Conservation (phyloP, 2,113 vertebrate species). For the Marcusenius ussheri region DNA sequence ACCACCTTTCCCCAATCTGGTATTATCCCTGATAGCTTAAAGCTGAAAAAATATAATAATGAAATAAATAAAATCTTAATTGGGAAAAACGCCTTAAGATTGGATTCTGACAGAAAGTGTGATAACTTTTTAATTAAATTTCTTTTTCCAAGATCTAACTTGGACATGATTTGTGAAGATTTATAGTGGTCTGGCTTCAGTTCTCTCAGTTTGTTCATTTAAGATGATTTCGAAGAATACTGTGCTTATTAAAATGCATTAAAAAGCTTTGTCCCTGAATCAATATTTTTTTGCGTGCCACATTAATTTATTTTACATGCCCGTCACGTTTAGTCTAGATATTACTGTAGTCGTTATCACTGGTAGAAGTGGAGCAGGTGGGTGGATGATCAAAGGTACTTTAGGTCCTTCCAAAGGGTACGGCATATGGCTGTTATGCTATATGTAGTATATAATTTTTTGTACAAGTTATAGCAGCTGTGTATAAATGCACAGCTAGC, state of each 20-base stretch:
- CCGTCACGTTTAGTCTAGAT: background rate
- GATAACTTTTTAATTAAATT: constrained; percentile 65
- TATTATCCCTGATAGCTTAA: background rate
- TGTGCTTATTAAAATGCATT: constrained; percentile 52
- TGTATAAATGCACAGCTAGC: background rate
- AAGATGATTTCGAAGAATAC: constrained; percentile 49
- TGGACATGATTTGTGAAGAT: constrained; percentile 24
- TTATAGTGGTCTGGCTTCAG: constrained; percentile 35
- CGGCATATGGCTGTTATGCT: background rate
- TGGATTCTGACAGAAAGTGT: constrained; percentile 54
- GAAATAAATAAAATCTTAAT: constrained; percentile 47
- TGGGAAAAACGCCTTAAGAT: constrained; percentile 47
- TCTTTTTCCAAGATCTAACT: constrained; percentile 50
- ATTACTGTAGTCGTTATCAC: background rate
- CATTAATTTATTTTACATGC: constrained; percentile 12
- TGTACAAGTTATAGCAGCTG: background rate
- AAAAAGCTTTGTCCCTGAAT: constrained; percentile 18
- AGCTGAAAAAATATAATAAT: background rate
- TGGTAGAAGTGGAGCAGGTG: background rate
- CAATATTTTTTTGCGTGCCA: constrained; percentile 14
- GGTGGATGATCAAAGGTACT: background rate
- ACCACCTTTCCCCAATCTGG: background rate
- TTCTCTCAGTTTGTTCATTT: constrained; percentile 51
- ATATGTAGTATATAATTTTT: background rate
- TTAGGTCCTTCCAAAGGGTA: background rate